Evolutionary conservation across 2,888 invertebrate genomes (phyloP), one percentile per base, ranked within the genome.

Genomic region (Tuta absoluta): DNA sequence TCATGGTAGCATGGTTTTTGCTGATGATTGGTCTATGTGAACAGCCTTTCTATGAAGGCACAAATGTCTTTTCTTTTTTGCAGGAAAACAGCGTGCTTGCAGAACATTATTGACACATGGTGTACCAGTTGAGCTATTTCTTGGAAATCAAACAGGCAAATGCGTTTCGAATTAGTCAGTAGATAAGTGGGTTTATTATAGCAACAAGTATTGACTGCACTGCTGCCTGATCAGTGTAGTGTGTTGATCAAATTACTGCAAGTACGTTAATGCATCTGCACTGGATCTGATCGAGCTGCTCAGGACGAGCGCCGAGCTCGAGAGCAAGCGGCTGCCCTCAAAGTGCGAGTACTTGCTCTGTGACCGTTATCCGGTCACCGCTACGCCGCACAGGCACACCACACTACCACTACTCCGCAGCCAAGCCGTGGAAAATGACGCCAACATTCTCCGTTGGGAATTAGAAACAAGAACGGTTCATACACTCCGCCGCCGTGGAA

Each of bases 331-430:
- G 48, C 71, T 80, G 83, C 85, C 84, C 86, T 87, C 79, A 67
- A 76, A 78, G 79, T 80, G 78, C 76, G 80, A 78, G 84, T 62
- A 62, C 37, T 57, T 58, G 38, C 80, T 81, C 75, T 61, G 72
- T 67, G 81, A 88, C 90, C 89, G 90, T 89, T 89, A 89, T 80
- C 77, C 86, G 84, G 87, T 87, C 87, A 86, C 87, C 87, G 88
- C 88, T 87, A 85, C 73, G 79, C 79, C 76, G 74, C 72, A 69
- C 77, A 75, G 45, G n/a, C 51, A 12, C 51, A 23, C 51, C 51
- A 5, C 51, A 23, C 51, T 10, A 10, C 28, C 33, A 33, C 33
- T 10, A 23, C 51, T 53, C 23, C 51, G 51, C 75, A 73, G 72
- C 68, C 67, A 69, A 74, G 72, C 75, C 75, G 73, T 73, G 74